Conservation (phyloP, 2,888 invertebrate species). For the Cantharis rufa region DNA sequence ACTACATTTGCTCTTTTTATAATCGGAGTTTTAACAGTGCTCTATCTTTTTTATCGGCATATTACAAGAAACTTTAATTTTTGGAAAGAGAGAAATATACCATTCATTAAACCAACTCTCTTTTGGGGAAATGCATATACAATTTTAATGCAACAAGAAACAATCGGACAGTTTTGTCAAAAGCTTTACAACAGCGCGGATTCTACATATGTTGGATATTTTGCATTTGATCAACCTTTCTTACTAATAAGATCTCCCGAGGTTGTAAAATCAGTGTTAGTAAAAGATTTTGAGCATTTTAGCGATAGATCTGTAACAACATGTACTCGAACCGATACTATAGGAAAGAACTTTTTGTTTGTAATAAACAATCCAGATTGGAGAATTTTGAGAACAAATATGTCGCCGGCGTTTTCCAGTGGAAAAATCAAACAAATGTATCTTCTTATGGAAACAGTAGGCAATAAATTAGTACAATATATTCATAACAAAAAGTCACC, state of each 20-base stretch:
- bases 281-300: constrained; percentile 56
- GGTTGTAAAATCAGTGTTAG: constrained; percentile 52
- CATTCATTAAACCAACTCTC: constrained; percentile 49
- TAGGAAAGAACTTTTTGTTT: constrained; percentile 53
- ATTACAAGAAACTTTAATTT: constrained; percentile 46
- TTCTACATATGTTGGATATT: constrained; percentile 55
- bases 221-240: constrained; percentile 54
- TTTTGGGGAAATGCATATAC: constrained; percentile 55
- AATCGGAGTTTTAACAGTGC: not conserved
- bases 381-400: constrained; percentile 57
- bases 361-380: constrained; percentile 56
- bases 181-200: constrained; percentile 40
- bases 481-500: constrained; percentile 3
- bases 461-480: not conserved
- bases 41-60: not conserved
- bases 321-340: constrained; percentile 50
- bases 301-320: constrained; percentile 54
- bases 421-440: constrained; percentile 59
- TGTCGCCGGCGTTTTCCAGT: constrained; percentile 59
- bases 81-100: constrained; percentile 53
- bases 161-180: constrained; percentile 45
- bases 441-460: not conserved
- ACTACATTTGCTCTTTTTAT: not conserved
- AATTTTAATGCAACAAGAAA: constrained; percentile 44
- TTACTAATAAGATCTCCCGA: constrained; percentile 54